Evolutionary conservation across 2,797 vertebrate genomes (phyloP).

Genomic region (Caiman crocodilus): DNA sequence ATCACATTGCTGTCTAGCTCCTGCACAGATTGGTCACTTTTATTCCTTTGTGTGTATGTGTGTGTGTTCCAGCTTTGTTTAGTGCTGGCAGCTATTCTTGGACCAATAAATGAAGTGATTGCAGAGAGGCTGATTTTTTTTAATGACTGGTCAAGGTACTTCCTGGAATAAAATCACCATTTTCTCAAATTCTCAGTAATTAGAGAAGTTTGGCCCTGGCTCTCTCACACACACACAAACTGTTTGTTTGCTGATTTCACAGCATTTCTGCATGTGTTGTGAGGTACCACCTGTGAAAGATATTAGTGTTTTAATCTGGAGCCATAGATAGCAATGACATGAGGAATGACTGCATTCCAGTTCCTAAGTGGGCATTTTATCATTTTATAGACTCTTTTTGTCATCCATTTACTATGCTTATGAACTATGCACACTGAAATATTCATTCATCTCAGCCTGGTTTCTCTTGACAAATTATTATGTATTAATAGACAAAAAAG

Average conservation of each 20-base stretch:
- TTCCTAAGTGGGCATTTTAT: neutral
- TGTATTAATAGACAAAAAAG: neutral
- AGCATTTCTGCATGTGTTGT: neutral
- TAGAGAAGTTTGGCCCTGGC: neutral
- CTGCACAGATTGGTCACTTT: neutral
- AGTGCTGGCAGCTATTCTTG: neutral
- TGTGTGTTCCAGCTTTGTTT: neutral
- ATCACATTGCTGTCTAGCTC: neutral
- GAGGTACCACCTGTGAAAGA: neutral
- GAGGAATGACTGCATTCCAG: neutral
- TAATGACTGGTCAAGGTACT: neutral
- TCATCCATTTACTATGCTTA: neutral
- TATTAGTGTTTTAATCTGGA: neutral
- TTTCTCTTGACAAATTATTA: neutral
- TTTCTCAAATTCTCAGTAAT: neutral
- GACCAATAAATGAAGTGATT: neutral
- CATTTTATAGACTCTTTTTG: constrained; percentile 3
- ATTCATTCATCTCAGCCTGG: neutral
- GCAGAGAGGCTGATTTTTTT: neutral
- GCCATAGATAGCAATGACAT: neutral
- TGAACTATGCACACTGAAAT: neutral
- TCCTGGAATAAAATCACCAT: neutral
- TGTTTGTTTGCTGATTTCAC: neutral
- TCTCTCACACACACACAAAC: neutral
- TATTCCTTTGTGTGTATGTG: neutral